Evolutionary conservation across 2,797 vertebrate genomes (phyloP).

Genomic region (Glyptemys insculpta): DNA sequence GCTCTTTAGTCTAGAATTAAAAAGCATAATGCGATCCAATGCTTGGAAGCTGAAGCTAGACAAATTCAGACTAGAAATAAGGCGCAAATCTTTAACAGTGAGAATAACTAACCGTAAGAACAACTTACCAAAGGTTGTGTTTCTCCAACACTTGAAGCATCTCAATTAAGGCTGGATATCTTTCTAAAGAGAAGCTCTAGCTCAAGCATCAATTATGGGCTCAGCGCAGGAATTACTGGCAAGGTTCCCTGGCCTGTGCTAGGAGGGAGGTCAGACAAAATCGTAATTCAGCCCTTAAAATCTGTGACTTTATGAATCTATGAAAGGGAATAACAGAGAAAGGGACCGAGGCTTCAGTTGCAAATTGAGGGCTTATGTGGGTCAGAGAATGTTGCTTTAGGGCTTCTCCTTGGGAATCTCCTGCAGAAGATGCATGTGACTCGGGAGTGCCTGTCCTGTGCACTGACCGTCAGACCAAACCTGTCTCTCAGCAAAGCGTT

Average conservation of each 20-base stretch:
- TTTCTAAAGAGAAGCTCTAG: constrained; percentile 56
- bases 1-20: constrained; percentile 40
- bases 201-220: background rate
- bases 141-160: constrained; percentile 50
- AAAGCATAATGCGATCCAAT: constrained; percentile 27
- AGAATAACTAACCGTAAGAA: constrained; percentile 64
- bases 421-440: accelerated
- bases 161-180: constrained; percentile 60
- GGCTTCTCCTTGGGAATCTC: background rate
- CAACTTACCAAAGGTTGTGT: constrained; percentile 59
- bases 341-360: accelerated
- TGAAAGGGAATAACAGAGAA: accelerated
- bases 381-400: background rate
- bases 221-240: background rate
- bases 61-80: constrained; percentile 64
- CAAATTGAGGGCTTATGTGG: accelerated
- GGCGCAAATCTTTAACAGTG: constrained; percentile 39
- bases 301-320: background rate
- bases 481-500: background rate
- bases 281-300: background rate
- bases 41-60: constrained; percentile 58
- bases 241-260: background rate
- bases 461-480: accelerated
- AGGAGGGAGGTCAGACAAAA: accelerated
- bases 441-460: accelerated